Base-by-base conservation (phyloP, 2,888 invertebrate genomes). In the Leptopilina syphax region DNA sequence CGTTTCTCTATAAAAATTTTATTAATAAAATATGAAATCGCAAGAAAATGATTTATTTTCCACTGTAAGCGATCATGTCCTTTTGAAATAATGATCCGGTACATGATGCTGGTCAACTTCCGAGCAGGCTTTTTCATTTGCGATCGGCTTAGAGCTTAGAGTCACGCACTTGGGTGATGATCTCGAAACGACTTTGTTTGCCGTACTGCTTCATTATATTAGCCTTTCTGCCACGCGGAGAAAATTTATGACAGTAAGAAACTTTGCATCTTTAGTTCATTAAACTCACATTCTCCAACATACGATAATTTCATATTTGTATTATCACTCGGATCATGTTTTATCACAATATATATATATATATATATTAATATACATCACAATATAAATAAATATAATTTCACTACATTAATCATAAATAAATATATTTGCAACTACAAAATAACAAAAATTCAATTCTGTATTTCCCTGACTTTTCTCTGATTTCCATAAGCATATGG, bases 161-260 rank as follows among this genome's bases (percentile, higher is more conserved):
- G 68, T 70, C 68, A 70, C 68, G 68, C 68, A 70, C 68, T 70
- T 70, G 47, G 18, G 68, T 27, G 68, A 70, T 70, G 68, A 70
- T 70, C 68, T 70, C 68, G 24, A 2, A 70, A 70, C 68, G 50
- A 70, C 70, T 70, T 70, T 70, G 54, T 78, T 54, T 57, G 81
- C 73, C 54, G 65, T 76, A 77, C 77, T 63, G 68, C 82, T 80
- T 82, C 80, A 78, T 82, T 82, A 79, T 78, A 79, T 80, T 77
- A 80, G 76, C 77, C 77, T 41, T 77, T 60, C 80, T 68, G 50
- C 60, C 77, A 77, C 57, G 79, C 12, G 65, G 76, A 77, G 82
- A 70, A 80, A 82, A 82, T 82, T 82, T 82, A 82, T 82, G 78
- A 76, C 81, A 78, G 79, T 68, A 34, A 77, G 73, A 47, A 82